Evolutionary conservation across 2,113 vertebrate species (phyloP).

Genomic region (Clupea harengus): DNA sequence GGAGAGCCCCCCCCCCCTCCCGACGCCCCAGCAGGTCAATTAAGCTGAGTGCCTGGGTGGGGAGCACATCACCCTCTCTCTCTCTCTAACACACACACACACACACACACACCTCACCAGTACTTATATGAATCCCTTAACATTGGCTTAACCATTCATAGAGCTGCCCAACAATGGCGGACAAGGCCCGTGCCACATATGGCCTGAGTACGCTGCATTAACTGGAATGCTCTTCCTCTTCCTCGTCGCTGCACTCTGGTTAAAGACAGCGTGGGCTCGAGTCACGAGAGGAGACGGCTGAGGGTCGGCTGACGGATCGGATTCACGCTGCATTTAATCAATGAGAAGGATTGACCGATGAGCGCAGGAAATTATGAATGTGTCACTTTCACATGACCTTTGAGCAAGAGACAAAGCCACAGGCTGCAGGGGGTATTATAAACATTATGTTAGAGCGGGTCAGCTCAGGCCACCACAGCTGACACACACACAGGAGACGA

Average conservation of each 20-base stretch:
- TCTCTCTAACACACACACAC: neutral
- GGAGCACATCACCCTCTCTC: neutral
- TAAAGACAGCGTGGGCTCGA: neutral
- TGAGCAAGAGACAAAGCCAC: neutral
- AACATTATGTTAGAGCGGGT: neutral
- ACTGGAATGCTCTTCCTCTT: constrained; percentile 1
- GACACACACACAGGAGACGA: neutral
- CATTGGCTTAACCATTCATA: constrained; percentile 15
- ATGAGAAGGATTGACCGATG: neutral
- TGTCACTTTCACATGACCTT: constrained; percentile 14
- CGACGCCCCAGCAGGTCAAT: constrained; percentile 5
- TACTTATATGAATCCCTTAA: neutral
- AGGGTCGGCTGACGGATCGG: neutral
- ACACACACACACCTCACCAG: neutral
- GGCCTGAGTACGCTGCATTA: neutral
- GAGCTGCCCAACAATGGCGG: neutral
- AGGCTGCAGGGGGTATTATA: neutral
- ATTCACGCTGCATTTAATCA: neutral
- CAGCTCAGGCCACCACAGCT: neutral
- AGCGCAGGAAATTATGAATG: neutral
- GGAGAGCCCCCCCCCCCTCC: neutral
- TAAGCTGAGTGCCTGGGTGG: constrained; percentile 13
- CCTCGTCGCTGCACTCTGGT: neutral
- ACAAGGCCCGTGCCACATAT: constrained; percentile 7
- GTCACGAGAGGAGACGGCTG: neutral